phyloP scores from a whole-genome alignment of 2,888 invertebrate species.

The Drosophila flavopinicola region DNA sequence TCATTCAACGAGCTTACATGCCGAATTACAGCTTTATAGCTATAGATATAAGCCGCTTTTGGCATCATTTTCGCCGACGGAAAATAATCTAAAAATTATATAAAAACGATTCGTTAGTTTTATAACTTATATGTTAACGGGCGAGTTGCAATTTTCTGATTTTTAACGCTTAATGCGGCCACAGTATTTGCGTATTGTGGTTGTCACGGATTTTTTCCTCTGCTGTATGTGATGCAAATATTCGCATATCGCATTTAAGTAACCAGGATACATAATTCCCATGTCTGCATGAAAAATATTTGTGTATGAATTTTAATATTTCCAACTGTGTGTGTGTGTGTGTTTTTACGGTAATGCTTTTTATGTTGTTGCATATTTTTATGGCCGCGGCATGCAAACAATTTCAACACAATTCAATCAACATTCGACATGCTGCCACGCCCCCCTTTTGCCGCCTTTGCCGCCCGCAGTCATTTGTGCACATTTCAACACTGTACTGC shows the following conservation, averaged over 20 bases:
- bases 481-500: conserved; percentile 84
- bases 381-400: conserved; percentile 65
- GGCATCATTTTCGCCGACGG: not conserved
- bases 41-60: not conserved
- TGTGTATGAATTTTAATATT: conserved; percentile 67
- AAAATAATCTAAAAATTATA: not conserved
- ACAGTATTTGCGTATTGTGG: conserved; percentile 32
- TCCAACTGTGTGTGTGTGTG: conserved; percentile 28
- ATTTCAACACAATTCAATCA: conserved; percentile 81
- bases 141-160: conserved; percentile 1
- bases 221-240: conserved; percentile 40
- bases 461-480: conserved; percentile 82
- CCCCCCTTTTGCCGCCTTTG: not conserved
- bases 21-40: not conserved
- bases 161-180: conserved; percentile 7
- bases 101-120: not conserved
- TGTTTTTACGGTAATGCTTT: conserved; percentile 28
- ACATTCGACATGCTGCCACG: conserved; percentile 68
- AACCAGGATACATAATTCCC: conserved; percentile 63
- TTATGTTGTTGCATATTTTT: conserved; percentile 66
- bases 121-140: not conserved
- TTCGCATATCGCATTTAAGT: conserved; percentile 60
- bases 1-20: not conserved
- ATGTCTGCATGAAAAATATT: conserved; percentile 52
- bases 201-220: conserved; percentile 9